These are phyloP conservation scores for Corynorhinus townsendii DNA, from an alignment of 2,113 vertebrate species.

Conservation along the genomic window DNA sequence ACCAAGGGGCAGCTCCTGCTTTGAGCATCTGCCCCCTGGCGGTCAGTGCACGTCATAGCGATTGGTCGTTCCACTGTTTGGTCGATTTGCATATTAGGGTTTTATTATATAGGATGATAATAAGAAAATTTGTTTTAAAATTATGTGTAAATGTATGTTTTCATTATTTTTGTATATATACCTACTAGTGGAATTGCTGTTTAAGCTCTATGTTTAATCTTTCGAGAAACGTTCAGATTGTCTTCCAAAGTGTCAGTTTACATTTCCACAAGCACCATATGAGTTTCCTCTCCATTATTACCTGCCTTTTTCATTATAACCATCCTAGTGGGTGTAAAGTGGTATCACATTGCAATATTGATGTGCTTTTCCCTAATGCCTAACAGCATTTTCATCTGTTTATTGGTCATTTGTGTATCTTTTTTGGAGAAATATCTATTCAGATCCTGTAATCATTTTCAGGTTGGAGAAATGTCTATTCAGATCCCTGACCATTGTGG, in stretches of 20 bases:
- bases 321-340: neutral
- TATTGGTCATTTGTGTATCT: neutral
- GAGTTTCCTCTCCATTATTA: neutral
- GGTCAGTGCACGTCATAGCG: no score
- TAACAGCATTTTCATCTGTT: neutral
- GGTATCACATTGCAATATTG: neutral
- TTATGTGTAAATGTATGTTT: neutral
- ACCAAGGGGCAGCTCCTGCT: no score
- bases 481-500: neutral
- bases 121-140: neutral
- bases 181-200: neutral
- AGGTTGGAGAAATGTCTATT: neutral
- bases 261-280: neutral
- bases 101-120: no score
- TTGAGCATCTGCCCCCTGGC: no score
- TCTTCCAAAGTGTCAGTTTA: neutral
- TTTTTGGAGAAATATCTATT: neutral
- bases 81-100: no score
- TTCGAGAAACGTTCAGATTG: neutral
- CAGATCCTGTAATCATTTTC: neutral
- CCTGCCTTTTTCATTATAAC: neutral
- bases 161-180: neutral
- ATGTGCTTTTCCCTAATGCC: neutral
- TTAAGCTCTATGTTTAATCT: neutral
- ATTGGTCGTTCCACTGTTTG: accelerated